Evolutionary conservation across 2,888 invertebrate genomes (phyloP), one percentile per base, ranked within the genome.

Genomic region (Lissonota sp.): DNA sequence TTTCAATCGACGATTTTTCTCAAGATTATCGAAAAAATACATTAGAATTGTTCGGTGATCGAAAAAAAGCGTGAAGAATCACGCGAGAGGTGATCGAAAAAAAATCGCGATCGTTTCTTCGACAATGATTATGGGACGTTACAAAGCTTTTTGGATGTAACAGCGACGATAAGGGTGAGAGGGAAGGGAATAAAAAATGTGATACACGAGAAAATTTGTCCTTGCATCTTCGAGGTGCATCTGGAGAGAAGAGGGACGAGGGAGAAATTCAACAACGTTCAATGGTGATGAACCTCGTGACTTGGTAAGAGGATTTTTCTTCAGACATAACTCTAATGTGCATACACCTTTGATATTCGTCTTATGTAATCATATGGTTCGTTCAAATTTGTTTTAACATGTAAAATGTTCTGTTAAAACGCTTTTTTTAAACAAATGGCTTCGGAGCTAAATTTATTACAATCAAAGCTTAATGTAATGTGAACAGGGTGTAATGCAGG

Each of bases 221-320:
- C 44, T 60, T 10, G 79, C 5, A 37, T 67, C 40, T 62, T 12
- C 42, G 14, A 39, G 67, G 57, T 69, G 57, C 42, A 53, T 39
- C 40, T 62, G 10, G 57, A 14, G 55, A 64, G 46, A 2, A 12
- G 53, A 58, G 62, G 5, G 51, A 63, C 4, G 6, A 58, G 16
- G 7, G 60, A 40, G 51, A 44, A 42, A 46, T 53, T 53, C 40
- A 49, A 12, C 60, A 57, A 69, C 73, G 51, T 82, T 60, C 73
- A 55, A 67, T 66, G 49, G 74, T 55, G 81, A 46, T 57, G 62
- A 75, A 67, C 66, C 70, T 78, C 74, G 70, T 79, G 74, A 74
- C 66, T 75, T 75, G 75, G 81, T 82, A 79, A 82, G 81, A 66
- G 40, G 37, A 62, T 40, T 67, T 14, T 42, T 7, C 57, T 37